These are phyloP conservation scores for Sinopyrophorus schimmeli DNA, from an alignment of 2,888 invertebrate species.

Conservation along the genomic window DNA sequence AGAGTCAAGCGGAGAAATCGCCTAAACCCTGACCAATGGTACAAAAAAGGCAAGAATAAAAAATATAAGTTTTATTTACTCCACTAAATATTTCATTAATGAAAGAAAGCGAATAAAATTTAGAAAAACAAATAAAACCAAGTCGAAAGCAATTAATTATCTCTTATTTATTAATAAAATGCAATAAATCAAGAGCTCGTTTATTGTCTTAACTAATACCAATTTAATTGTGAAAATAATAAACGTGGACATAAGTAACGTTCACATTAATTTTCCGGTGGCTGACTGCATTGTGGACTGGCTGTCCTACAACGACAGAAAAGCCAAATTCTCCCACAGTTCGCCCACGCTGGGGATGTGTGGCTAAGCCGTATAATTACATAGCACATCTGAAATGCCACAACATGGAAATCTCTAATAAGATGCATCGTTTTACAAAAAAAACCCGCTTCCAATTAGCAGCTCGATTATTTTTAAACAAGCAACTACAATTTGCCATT, in stretches of 20 bases:
- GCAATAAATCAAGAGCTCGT: too few relatives aligned
- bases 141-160: too few relatives aligned
- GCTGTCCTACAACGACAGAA: conserved; percentile 27
- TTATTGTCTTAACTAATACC: conserved; percentile 10
- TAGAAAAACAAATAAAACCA: too few relatives aligned
- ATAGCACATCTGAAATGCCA: conserved; percentile 20
- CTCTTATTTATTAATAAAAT: too few relatives aligned
- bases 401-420: conserved; percentile 20
- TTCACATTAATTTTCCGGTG: conserved; percentile 29
- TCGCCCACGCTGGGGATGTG: conserved; percentile 14
- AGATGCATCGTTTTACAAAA: too few relatives aligned
- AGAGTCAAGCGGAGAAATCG: too few relatives aligned
- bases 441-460: too few relatives aligned
- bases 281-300: conserved; percentile 24
- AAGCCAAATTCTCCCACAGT: conserved; percentile 25
- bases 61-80: not conserved
- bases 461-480: too few relatives aligned
- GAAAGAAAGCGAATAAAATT: not conserved
- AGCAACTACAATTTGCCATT: too few relatives aligned
- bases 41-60: too few relatives aligned
- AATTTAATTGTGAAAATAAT: conserved; percentile 26
- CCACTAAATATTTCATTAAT: not conserved
- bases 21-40: too few relatives aligned
- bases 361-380: conserved; percentile 30
- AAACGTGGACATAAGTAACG: conserved; percentile 23